Conservation (phyloP, 2,888 invertebrate species). For the Euplexia lucipara region DNA sequence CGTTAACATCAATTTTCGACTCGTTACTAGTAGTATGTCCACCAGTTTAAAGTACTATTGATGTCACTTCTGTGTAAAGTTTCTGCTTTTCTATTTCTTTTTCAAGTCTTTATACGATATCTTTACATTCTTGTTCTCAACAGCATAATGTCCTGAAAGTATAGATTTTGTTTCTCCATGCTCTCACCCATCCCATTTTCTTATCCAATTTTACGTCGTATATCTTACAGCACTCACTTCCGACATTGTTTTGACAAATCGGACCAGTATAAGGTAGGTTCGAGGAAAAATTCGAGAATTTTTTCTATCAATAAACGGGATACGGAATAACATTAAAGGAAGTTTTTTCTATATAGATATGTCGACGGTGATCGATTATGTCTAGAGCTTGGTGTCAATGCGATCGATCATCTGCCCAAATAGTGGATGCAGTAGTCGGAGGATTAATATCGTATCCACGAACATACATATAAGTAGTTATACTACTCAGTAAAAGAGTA, state of each 20-base stretch:
- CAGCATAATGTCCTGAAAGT: not conserved
- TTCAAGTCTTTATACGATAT: not conserved
- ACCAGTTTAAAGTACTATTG: too few relatives aligned
- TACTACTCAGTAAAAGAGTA: too few relatives aligned
- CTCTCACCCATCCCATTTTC: slow-evolving; percentile 4
- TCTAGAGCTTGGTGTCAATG: slow-evolving; percentile 43
- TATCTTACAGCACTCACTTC: slow-evolving; percentile 38
- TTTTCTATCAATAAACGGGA: slow-evolving; percentile 51
- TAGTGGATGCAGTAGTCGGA: slow-evolving; percentile 33
- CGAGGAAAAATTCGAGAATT: slow-evolving; percentile 33
- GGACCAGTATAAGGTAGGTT: slow-evolving; percentile 18
- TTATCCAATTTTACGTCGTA: slow-evolving; percentile 34
- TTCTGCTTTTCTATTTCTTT: not conserved
- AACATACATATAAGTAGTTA: too few relatives aligned
- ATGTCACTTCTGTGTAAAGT: too few relatives aligned
- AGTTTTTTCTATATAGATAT: slow-evolving; percentile 52
- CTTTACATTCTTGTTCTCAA: not conserved
- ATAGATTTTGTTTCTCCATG: slow-evolving; percentile 27
- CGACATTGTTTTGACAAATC: slow-evolving; percentile 51
- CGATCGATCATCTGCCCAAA: slow-evolving; percentile 54
- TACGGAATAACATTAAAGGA: slow-evolving; percentile 42
- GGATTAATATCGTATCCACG: slow-evolving; percentile 24
- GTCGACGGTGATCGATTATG: slow-evolving; percentile 50
- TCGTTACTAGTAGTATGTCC: too few relatives aligned
- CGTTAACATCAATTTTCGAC: too few relatives aligned